Evolutionary conservation across 1,140 invertebrate genomes (phyloP).

Genomic region (Reticulitermes speratus): DNA sequence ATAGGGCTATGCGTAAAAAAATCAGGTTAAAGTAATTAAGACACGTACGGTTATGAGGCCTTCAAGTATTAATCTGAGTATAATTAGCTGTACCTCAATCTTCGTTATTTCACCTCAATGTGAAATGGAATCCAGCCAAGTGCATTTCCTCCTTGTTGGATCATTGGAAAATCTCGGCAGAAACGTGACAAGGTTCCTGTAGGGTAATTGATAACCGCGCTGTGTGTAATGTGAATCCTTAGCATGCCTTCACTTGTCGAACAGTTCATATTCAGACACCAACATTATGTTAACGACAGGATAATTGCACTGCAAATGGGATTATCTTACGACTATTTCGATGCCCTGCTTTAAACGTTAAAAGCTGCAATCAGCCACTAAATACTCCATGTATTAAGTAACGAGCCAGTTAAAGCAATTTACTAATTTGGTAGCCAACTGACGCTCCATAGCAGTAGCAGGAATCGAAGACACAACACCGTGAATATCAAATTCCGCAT

Average conservation of each 20-base stretch:
- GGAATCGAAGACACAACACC: no score
- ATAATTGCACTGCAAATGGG: no score
- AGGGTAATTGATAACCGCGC: background rate
- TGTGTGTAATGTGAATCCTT: background rate
- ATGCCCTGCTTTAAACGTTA: no score
- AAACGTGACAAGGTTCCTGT: background rate
- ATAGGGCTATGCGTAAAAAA: background rate
- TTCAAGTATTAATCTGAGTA: background rate
- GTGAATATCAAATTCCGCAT: no score
- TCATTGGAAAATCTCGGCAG: background rate
- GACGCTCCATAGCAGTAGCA: no score
- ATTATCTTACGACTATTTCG: no score
- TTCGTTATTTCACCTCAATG: background rate
- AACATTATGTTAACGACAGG: no score
- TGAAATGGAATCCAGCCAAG: background rate
- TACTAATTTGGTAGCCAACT: no score
- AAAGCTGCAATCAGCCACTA: no score
- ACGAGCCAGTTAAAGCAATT: no score
- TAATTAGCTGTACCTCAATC: background rate
- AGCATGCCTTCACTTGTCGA: background rate
- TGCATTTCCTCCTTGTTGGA: background rate
- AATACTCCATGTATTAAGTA: no score
- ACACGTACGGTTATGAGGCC: background rate
- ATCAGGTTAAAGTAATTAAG: background rate
- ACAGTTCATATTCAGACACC: no score